Conservation (phyloP, 2,888 invertebrate genomes). For the Unio delphinus region DNA sequence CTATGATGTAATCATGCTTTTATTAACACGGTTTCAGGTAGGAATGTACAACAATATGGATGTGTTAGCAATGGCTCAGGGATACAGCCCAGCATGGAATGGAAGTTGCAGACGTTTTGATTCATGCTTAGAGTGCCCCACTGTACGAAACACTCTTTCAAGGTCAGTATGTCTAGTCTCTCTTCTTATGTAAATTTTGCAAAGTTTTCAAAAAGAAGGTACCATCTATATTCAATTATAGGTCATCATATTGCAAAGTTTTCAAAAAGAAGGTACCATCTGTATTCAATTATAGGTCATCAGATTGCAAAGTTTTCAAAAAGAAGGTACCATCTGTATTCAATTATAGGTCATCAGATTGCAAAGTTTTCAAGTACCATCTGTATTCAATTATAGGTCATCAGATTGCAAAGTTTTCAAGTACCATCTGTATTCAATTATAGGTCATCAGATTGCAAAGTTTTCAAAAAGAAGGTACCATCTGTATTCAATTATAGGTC, state of each 20-base stretch:
- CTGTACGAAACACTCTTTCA: constrained; percentile 43
- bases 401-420: no score
- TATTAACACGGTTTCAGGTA: constrained; percentile 40
- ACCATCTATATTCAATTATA: background rate
- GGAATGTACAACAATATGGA: constrained; percentile 43
- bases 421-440: no score
- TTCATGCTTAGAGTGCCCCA: constrained; percentile 63
- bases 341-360: no score
- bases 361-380: no score
- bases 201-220: background rate
- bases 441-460: no score
- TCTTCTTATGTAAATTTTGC: background rate
- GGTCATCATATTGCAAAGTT: background rate
- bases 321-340: no score
- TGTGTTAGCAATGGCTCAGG: constrained; percentile 13
- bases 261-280: no score
- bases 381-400: no score
- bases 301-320: no score
- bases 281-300: no score
- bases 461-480: no score
- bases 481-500: no score
- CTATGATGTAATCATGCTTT: background rate
- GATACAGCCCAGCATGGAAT: constrained; percentile 46
- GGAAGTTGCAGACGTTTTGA: constrained; percentile 57
- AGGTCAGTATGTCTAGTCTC: constrained; percentile 14